A percentile compares a stretch with the other conserved stretches of the same genome.
phyloP scores from a whole-genome alignment of 2,797 vertebrate genomes.

The Prunella strophiata region DNA sequence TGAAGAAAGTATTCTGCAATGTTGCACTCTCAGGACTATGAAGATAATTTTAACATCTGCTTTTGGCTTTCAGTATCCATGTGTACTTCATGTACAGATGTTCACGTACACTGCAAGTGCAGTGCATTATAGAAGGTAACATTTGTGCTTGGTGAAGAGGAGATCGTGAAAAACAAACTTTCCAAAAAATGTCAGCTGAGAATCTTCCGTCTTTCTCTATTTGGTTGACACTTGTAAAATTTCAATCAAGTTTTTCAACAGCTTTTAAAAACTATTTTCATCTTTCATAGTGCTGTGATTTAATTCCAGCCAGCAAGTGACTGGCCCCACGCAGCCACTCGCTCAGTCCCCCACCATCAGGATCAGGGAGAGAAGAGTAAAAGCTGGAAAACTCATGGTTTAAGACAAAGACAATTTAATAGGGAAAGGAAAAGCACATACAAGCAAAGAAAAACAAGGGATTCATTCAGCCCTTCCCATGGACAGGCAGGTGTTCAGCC shows the following conservation, averaged over 20 bases:
- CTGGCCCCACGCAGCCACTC: rapidly evolving
- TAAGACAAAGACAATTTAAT: neutral
- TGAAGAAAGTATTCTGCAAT: neutral
- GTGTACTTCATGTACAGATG: neutral
- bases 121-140: neutral
- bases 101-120: neutral
- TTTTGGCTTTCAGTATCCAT: neutral
- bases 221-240: neutral
- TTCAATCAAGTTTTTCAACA: neutral
- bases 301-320: too few species aligned
- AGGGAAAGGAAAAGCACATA: neutral
- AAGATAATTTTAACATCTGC: neutral
- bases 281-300: neutral
- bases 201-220: neutral
- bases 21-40: neutral
- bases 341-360: rapidly evolving
- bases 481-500: neutral
- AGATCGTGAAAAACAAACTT: neutral
- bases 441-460: neutral
- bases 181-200: neutral
- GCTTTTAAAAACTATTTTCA: neutral
- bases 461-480: neutral
- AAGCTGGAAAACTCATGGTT: neutral
- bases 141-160: neutral
- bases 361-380: neutral